A percentile compares a stretch with the other conserved stretches of the same genome.
These are phyloP conservation scores for Oreotrochilus melanogaster DNA, from an alignment of 2,113 vertebrate genomes.

Conservation along the genomic window DNA sequence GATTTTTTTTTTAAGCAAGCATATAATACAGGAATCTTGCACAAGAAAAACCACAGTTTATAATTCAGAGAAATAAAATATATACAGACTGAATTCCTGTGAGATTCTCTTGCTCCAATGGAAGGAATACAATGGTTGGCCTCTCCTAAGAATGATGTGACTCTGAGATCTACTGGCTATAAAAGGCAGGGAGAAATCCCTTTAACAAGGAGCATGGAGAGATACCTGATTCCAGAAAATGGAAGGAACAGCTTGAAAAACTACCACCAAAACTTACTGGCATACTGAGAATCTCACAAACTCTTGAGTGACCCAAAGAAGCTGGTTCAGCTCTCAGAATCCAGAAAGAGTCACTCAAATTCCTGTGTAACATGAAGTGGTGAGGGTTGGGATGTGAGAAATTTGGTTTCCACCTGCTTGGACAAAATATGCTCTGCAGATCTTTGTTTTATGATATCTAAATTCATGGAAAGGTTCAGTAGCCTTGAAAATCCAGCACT, in stretches of 20 bases:
- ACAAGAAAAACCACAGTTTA: background rate
- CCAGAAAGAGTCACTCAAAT: background rate
- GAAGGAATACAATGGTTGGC: background rate
- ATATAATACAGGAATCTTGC: background rate
- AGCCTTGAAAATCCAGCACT: background rate
- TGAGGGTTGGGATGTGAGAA: background rate
- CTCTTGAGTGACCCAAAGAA: background rate
- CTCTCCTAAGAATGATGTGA: background rate
- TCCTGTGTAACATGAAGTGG: fast-evolving
- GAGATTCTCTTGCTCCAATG: background rate
- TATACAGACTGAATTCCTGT: background rate
- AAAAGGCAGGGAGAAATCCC: background rate
- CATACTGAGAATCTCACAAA: background rate
- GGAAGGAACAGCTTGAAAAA: background rate
- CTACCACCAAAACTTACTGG: background rate
- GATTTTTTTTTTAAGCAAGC: background rate
- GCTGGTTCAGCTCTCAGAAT: background rate
- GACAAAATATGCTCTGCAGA: background rate
- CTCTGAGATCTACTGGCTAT: background rate
- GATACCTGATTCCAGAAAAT: background rate
- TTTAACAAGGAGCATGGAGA: background rate
- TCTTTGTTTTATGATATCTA: background rate
- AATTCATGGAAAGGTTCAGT: background rate
- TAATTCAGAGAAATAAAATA: background rate
- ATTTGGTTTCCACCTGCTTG: background rate